These are phyloP conservation scores for Lepidocyrtinus sp. DNA, from an alignment of 2,888 invertebrate genomes.

Conservation along the genomic window DNA sequence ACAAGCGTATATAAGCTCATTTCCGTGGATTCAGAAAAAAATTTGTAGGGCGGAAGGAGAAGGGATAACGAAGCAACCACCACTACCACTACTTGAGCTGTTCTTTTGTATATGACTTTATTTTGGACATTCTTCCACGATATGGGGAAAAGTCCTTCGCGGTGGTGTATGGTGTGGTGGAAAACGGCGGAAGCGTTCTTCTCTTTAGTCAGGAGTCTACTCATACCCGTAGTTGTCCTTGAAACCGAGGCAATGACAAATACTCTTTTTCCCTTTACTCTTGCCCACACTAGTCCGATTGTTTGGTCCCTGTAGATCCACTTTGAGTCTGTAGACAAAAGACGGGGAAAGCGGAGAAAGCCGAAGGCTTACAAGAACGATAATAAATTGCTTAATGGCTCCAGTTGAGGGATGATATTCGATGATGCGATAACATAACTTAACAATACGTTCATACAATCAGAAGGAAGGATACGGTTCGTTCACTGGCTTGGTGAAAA, in stretches of 20 bases:
- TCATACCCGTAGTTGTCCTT: slow-evolving; percentile 51
- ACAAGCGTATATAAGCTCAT: no score
- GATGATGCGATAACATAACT: background rate
- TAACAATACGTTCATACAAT: background rate
- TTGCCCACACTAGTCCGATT: slow-evolving; percentile 35
- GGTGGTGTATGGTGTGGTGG: slow-evolving; percentile 12
- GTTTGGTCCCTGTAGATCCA: slow-evolving; percentile 47
- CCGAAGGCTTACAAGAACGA: slow-evolving; percentile 49
- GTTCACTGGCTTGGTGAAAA: no score
- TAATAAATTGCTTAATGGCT: slow-evolving; percentile 57
- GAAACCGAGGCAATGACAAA: slow-evolving; percentile 55
- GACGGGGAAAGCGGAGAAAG: slow-evolving; percentile 47
- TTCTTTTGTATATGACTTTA: slow-evolving; percentile 34
- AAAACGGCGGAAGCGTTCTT: background rate
- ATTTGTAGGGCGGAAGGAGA: slow-evolving; percentile 6
- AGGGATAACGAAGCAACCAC: slow-evolving; percentile 28
- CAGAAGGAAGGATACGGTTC: background rate
- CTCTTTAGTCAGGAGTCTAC: background rate
- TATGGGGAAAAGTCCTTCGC: background rate
- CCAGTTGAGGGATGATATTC: slow-evolving; percentile 13
- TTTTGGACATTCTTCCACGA: slow-evolving; percentile 18
- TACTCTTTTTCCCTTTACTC: slow-evolving; percentile 31
- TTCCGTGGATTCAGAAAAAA: background rate
- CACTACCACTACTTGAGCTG: slow-evolving; percentile 33
- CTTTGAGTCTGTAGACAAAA: slow-evolving; percentile 37